phyloP scores from a whole-genome alignment of 30 jellyfish, hydroid and myxozoan genomes.

The Aurelia aurita complex sp. Pacific region DNA sequence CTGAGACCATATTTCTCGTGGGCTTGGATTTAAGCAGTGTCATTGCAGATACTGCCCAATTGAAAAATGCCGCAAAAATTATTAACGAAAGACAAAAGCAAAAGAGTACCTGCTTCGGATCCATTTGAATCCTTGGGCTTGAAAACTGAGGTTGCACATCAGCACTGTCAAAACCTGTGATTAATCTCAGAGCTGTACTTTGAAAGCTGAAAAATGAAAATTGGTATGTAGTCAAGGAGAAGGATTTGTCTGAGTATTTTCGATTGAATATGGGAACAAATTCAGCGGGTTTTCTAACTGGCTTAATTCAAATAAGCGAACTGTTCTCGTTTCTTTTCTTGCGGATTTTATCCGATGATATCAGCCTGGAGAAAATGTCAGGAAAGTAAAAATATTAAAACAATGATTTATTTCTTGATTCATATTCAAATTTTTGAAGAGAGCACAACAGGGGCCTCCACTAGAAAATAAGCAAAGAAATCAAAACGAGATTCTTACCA shows the following conservation, averaged over 20 bases:
- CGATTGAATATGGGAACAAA: background rate
- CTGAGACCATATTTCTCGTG: no score
- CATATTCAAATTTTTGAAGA: no score
- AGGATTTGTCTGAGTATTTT: background rate
- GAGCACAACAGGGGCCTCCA: background rate
- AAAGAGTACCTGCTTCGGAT: conserved; percentile 72
- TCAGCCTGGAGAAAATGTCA: no score
- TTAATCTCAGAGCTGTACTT: conserved; percentile 83
- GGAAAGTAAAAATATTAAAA: no score
- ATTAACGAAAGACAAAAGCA: background rate
- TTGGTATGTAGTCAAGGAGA: background rate
- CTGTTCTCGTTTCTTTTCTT: no score
- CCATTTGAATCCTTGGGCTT: conserved; percentile 70
- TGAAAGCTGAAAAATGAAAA: conserved; percentile 62
- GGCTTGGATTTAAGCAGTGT: no score
- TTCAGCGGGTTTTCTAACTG: no score
- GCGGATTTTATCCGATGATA: no score
- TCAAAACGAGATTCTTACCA: conserved; percentile 65
- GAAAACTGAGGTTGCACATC: conserved; percentile 96
- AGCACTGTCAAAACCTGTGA: conserved; percentile 93
- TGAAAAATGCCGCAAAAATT: no score
- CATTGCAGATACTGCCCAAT: no score
- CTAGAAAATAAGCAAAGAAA: background rate
- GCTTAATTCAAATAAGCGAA: no score
- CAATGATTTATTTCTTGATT: no score